A percentile compares a stretch with the other conserved stretches of the same genome.
These are phyloP conservation scores for Orchestes rusci DNA, from an alignment of 2,888 invertebrate species.

Conservation along the genomic window DNA sequence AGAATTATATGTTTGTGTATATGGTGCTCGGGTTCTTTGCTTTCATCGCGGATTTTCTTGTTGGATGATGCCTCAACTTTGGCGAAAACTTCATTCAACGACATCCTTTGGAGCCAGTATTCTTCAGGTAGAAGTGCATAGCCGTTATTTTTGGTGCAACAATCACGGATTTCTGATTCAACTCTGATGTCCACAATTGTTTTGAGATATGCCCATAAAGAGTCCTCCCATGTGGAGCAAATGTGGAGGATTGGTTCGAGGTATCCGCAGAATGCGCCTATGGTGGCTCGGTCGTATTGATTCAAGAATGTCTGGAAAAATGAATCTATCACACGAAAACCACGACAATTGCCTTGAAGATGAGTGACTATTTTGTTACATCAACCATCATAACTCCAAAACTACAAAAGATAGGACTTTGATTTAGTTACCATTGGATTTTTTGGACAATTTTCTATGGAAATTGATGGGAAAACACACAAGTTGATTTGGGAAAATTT, in stretches of 20 bases:
- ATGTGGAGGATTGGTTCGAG: conserved; percentile 67
- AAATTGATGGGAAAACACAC: too few species aligned
- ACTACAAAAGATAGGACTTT: too few species aligned
- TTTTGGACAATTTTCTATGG: too few species aligned
- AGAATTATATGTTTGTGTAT: conserved; percentile 83
- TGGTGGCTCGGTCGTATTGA: conserved; percentile 57
- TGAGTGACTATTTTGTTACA: too few species aligned
- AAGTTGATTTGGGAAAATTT: too few species aligned
- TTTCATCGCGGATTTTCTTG: conserved; percentile 50
- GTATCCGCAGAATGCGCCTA: conserved; percentile 78
- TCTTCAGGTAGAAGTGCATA: conserved; percentile 56
- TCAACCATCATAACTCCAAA: too few species aligned
- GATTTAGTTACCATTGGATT: too few species aligned
- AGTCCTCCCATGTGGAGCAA: conserved; percentile 81
- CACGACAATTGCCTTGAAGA: too few species aligned
- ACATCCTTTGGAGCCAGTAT: conserved; percentile 62
- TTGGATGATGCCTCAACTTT: conserved; percentile 58
- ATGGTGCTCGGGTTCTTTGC: conserved; percentile 60
- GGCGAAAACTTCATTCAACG: conserved; percentile 60
- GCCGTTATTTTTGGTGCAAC: conserved; percentile 44
- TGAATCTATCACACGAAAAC: too few species aligned
- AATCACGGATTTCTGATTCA: conserved; percentile 66
- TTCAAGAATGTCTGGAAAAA: conserved; percentile 48
- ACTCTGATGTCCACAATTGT: conserved; percentile 78
- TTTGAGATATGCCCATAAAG: conserved; percentile 81